Percentiles rank a stretch among this genome's conserved stretches.
phyloP scores from a whole-genome alignment of 1,140 invertebrate genomes.

The Conus ventricosus region DNA sequence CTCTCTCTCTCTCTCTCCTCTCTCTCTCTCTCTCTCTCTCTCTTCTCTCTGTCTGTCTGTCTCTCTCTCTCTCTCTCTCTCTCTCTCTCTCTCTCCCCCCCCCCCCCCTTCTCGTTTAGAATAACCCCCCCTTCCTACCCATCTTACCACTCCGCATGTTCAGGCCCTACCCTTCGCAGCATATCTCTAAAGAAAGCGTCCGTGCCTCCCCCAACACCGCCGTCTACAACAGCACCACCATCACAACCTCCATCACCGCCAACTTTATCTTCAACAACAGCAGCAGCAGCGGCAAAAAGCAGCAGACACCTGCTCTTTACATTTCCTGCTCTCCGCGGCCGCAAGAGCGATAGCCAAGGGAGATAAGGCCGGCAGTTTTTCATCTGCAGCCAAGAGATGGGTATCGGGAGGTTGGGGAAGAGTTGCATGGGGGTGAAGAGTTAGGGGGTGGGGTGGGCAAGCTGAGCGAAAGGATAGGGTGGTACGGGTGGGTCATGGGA shows the following conservation, averaged over 20 bases:
- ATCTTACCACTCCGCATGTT: neutral
- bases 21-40: too few species aligned
- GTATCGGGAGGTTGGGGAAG: neutral
- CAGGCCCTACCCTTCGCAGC: too few species aligned
- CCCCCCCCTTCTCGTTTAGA: too few species aligned
- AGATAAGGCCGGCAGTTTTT: slow-evolving; percentile 6
- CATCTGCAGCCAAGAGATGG: slow-evolving; percentile 6
- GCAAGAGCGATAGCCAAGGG: slow-evolving; percentile 1
- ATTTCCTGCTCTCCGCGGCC: slow-evolving; percentile 4
- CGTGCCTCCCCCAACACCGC: neutral
- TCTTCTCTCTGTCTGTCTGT: too few species aligned
- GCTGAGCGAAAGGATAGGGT: neutral
- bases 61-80: too few species aligned
- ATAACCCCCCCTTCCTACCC: neutral
- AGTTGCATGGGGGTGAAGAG: neutral
- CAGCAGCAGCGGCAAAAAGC: neutral
- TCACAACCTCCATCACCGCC: neutral
- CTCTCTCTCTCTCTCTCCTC: too few species aligned
- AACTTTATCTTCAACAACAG: neutral
- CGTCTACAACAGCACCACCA: neutral
- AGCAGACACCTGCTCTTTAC: slow-evolving; percentile 2
- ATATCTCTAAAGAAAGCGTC: too few species aligned
- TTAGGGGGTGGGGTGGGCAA: neutral
- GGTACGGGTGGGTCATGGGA: neutral
- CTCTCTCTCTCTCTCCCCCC: too few species aligned